These are phyloP conservation scores for Pyrochroa serraticornis DNA, from an alignment of 2,888 invertebrate species.

Conservation along the genomic window DNA sequence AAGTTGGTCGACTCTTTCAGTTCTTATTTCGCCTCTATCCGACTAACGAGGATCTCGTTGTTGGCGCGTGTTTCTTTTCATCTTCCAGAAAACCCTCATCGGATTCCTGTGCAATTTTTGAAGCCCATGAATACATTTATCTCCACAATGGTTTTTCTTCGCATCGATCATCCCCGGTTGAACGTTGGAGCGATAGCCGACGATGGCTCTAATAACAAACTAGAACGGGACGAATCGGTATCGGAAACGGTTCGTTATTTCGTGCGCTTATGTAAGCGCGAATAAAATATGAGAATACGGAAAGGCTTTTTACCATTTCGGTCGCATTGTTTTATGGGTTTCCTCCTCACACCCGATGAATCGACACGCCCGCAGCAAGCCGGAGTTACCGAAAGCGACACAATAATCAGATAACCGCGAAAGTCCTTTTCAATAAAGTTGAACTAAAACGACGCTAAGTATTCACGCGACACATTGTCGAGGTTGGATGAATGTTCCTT, in stretches of 20 bases:
- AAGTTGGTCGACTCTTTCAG: slow-evolving; percentile 19
- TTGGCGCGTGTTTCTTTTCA: slow-evolving; percentile 23
- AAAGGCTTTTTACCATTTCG: slow-evolving; percentile 28
- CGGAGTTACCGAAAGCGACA: too few relatives aligned
- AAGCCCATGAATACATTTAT: slow-evolving; percentile 31
- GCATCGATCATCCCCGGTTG: slow-evolving; percentile 25
- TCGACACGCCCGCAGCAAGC: slow-evolving; percentile 3
- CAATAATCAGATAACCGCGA: too few relatives aligned
- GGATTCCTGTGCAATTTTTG: slow-evolving; percentile 16
- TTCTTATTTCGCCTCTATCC: slow-evolving; percentile 1
- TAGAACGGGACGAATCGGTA: slow-evolving; percentile 29
- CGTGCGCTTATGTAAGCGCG: slow-evolving; percentile 35
- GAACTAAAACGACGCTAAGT: too few relatives aligned
- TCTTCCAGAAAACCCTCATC: slow-evolving; percentile 1
- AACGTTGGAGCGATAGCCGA: too few relatives aligned
- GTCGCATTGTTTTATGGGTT: slow-evolving; percentile 28
- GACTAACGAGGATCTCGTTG: slow-evolving; percentile 18
- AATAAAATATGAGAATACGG: slow-evolving; percentile 35
- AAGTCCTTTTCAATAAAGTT: too few relatives aligned
- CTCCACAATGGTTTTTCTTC: slow-evolving; percentile 19
- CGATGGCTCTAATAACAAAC: slow-evolving; percentile 18
- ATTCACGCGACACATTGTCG: too few relatives aligned
- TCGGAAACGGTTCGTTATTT: slow-evolving; percentile 38
- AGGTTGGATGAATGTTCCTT: too few relatives aligned
- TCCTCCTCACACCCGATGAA: slow-evolving; percentile 20